Base-by-base conservation (phyloP, 2,113 vertebrate genomes). In the Xerus inauris region DNA sequence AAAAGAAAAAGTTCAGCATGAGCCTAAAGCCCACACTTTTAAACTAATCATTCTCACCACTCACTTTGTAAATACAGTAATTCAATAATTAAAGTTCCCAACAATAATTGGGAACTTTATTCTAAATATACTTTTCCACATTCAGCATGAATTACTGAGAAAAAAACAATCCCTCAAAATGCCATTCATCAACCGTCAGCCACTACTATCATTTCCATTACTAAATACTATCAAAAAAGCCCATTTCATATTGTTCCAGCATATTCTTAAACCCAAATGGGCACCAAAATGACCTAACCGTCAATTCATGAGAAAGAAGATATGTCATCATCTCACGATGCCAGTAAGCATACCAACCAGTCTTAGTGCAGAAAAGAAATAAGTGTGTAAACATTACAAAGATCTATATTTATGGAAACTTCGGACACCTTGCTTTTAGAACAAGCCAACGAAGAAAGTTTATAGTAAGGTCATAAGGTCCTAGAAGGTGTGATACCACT, bases 151-250 rank as follows among this genome's bases (percentile, higher is more conserved):
- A 32, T 38, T 89, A 40, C 17, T 83, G 69, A 71, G 17, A 91
- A 57, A 22, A 51, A 51, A 94, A 96, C n/a, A 90, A 95, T 42
- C 3, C 20, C 24, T 20, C 65, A 72, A 86, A 86, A 94, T 42
- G 42, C 38, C 17, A 85, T 57, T 84, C 11, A 88, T 59, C 75
- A 71, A 30, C 42, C 72, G 77, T 54, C 59, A 96, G 35, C 49
- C 40, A 64, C 42, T 28, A 62, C 2, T 12, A 76, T 28, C 73
- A 86, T 28, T 82, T 57, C 47, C 24, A n/a, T 77, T 57, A 73
- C 24, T 26, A 88, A 54, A 6, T 42, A 7, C 42, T 73, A 72
- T 11, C 32, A 64, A 7, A 19, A 71, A 91, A 19, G 51, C 28
- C 57, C 11, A 20, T 59, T 59, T 84, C 22, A 22, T 57, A 35